Percentiles rank a stretch among this genome's conserved stretches.
phyloP scores from a whole-genome alignment of 2,113 vertebrate genomes.

The Gopherus evgoodei region DNA sequence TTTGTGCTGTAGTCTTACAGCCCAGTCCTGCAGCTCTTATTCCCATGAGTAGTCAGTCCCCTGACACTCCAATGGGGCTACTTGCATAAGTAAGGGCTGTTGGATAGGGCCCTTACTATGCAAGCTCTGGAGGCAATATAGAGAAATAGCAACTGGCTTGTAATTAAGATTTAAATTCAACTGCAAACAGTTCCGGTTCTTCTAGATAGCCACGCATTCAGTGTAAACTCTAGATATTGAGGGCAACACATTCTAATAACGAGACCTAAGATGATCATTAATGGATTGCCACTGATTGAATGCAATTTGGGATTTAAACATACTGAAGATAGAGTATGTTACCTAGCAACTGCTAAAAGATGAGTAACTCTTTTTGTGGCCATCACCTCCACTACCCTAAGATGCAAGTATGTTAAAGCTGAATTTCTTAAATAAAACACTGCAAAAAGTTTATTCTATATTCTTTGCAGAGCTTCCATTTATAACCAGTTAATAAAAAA shows the following conservation, averaged over 20 bases:
- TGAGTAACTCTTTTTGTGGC: conserved; percentile 10
- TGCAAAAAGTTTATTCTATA: background rate
- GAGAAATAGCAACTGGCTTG: background rate
- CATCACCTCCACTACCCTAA: background rate
- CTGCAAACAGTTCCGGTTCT: background rate
- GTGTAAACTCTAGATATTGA: background rate
- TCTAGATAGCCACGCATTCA: background rate
- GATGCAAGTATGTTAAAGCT: background rate
- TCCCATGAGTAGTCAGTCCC: background rate
- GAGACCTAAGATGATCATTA: background rate
- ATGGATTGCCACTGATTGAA: background rate
- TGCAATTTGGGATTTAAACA: background rate
- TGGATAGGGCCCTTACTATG: background rate
- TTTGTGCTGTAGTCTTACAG: background rate
- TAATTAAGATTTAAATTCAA: background rate
- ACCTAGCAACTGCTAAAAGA: conserved; percentile 55
- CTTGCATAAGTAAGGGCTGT: background rate
- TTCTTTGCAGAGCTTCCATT: background rate
- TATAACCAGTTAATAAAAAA: conserved; percentile 17
- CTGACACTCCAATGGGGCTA: background rate
- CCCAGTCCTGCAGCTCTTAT: background rate
- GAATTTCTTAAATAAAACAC: background rate
- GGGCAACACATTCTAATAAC: background rate
- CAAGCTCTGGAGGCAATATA: background rate
- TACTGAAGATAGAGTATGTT: conserved; percentile 20